A percentile compares a stretch with the other conserved stretches of the same genome.
phyloP scores from a whole-genome alignment of 2,113 vertebrate genomes.

The Notiomystis cincta region DNA sequence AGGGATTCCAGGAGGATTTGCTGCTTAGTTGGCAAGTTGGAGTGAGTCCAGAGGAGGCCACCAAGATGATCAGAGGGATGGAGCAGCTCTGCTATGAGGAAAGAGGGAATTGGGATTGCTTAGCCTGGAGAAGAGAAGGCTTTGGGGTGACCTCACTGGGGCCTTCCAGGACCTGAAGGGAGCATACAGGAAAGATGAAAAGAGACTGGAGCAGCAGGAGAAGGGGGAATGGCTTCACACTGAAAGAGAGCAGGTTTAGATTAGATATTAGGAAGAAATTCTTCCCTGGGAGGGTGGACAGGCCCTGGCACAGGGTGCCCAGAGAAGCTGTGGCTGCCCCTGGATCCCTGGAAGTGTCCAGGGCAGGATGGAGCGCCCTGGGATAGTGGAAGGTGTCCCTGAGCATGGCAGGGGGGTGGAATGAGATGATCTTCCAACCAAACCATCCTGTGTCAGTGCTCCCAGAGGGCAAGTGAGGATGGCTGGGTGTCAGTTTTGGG shows the following conservation, averaged over 20 bases:
- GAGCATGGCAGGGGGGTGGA: background rate
- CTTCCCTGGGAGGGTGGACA: rapidly evolving
- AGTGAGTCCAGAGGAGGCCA: background rate
- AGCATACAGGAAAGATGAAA: background rate
- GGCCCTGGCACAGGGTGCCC: background rate
- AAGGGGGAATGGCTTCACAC: background rate
- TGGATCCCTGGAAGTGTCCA: background rate
- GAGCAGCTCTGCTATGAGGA: background rate
- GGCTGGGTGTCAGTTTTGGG: background rate
- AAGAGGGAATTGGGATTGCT: background rate
- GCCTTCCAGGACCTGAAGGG: background rate
- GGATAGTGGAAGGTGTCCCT: rapidly evolving
- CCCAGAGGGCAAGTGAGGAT: background rate
- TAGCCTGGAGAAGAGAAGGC: background rate
- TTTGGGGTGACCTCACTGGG: background rate
- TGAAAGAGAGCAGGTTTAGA: background rate
- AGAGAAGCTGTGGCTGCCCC: background rate
- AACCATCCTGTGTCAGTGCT: background rate
- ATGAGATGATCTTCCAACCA: background rate
- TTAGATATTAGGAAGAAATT: background rate
- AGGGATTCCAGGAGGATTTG: background rate
- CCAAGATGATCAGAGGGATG: background rate
- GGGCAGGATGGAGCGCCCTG: rapidly evolving
- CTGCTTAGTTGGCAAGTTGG: background rate
- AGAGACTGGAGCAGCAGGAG: background rate